Base-by-base conservation (phyloP, 2,113 vertebrate genomes). In the Hippolais icterina region DNA sequence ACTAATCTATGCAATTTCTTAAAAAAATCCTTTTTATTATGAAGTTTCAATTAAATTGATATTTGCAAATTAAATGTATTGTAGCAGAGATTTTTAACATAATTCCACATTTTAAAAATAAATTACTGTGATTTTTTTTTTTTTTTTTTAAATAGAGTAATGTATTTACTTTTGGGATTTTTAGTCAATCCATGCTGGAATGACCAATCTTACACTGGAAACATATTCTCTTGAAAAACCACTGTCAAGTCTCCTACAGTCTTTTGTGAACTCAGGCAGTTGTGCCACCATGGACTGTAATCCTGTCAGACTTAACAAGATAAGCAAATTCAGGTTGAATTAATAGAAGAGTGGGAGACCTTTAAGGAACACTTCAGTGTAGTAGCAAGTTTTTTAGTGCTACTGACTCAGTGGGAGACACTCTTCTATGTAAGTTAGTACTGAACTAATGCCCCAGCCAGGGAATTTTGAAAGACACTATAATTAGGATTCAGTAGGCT, bases 381-480 rank as follows among this genome's bases (percentile, higher is more conserved):
- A 82, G 39, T 35, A 87, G 72, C 29, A 87, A 93, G 68, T 33
- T 91, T 90, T 93, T 91, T 95, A 95, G 33, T 70, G 70, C n/a
- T 83, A 49, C 65, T 76, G 37, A 72, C 90, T 91, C 93, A 66
- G 81, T 91, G 44, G 90, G 81, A 95, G 29, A 84, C 31, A 75
- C 25, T 83, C 20, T 83, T 95, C 42, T 37, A 2, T 56, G 46
- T 70, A 54, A 91, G 57, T 81, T 89, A 94, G 49, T 47, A 78
- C 28, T 70, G 69, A 84, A 89, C 57, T 82, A 82, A 90, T 72
- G 27, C 10, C 72, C 52, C 65, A 89, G 57, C 7, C 33, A 68
- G 60, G 83, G 65, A 93, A 68, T 94, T 93, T 71, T 87, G 39
- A 82, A 93, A 90, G 74, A 53, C 33, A 35, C 39, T 72, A 19